Conservation (phyloP, 2,888 invertebrate genomes). For the Cerceris rybyensis region DNA sequence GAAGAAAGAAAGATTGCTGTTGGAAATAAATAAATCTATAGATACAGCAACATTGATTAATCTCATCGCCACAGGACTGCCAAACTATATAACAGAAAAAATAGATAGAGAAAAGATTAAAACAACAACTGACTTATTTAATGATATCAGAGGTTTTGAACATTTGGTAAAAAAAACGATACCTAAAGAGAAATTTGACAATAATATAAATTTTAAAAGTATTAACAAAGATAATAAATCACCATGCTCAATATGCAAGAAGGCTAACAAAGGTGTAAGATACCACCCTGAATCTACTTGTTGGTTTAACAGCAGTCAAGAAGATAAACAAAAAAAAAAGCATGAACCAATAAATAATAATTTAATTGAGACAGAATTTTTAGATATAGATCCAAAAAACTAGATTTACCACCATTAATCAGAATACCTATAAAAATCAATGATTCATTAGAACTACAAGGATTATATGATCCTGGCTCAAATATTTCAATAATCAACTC, state of each 20-base stretch:
- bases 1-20: too few relatives aligned
- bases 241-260: not conserved
- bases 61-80: too few relatives aligned
- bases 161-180: not conserved
- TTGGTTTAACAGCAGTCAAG: not conserved
- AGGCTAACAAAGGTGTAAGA: too few relatives aligned
- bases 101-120: slow-evolving; percentile 36
- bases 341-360: not conserved
- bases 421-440: too few relatives aligned
- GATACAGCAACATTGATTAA: too few relatives aligned
- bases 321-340: not conserved
- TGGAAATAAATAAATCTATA: too few relatives aligned
- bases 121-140: slow-evolving; percentile 8
- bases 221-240: slow-evolving; percentile 4
- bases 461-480: too few relatives aligned
- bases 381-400: not conserved
- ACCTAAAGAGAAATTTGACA: not conserved
- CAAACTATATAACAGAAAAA: slow-evolving; percentile 42
- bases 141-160: too few relatives aligned
- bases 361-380: not conserved
- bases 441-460: too few relatives aligned
- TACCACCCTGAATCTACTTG: not conserved
- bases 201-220: not conserved
- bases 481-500: too few relatives aligned
- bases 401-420: not conserved